Conservation (phyloP, 2,888 invertebrate genomes). For the Agrochola lychnidis region DNA sequence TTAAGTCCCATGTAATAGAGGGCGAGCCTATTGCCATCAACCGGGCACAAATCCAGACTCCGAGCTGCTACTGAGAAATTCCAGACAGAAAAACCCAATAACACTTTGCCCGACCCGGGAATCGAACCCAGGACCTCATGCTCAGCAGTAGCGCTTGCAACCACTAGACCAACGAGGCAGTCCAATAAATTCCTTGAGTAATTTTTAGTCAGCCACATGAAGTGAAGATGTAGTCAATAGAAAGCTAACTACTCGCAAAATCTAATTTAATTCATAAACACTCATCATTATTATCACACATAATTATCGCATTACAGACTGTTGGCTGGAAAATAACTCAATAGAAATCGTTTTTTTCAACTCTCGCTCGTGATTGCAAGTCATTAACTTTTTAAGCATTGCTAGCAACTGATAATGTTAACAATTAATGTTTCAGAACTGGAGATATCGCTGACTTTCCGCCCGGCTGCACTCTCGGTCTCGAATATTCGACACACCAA, state of each 20-base stretch:
- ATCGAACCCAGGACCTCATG: too few relatives aligned
- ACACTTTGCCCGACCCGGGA: too few relatives aligned
- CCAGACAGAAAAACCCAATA: too few relatives aligned
- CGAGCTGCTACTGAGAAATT: too few relatives aligned
- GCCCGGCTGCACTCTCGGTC: conserved; percentile 36
- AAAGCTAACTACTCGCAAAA: not conserved
- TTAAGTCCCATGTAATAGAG: too few relatives aligned
- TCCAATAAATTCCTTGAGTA: not conserved
- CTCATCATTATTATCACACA: not conserved
- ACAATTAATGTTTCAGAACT: conserved; percentile 56
- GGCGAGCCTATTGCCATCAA: too few relatives aligned
- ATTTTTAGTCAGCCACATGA: too few relatives aligned
- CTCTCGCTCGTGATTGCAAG: conserved; percentile 46
- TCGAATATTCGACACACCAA: conserved; percentile 45
- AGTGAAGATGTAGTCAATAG: too few relatives aligned
- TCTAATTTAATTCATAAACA: not conserved
- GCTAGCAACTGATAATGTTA: conserved; percentile 35
- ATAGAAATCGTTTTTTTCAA: conserved; percentile 46
- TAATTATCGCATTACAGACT: not conserved
- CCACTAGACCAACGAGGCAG: too few relatives aligned
- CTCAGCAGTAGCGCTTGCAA: too few relatives aligned
- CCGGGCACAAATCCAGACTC: too few relatives aligned
- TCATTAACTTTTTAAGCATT: conserved; percentile 50
- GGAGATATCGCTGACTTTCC: conserved; percentile 56
- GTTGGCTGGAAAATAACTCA: conserved; percentile 33